Conservation (phyloP, 2,113 vertebrate species). For the Steatornis caripensis region DNA sequence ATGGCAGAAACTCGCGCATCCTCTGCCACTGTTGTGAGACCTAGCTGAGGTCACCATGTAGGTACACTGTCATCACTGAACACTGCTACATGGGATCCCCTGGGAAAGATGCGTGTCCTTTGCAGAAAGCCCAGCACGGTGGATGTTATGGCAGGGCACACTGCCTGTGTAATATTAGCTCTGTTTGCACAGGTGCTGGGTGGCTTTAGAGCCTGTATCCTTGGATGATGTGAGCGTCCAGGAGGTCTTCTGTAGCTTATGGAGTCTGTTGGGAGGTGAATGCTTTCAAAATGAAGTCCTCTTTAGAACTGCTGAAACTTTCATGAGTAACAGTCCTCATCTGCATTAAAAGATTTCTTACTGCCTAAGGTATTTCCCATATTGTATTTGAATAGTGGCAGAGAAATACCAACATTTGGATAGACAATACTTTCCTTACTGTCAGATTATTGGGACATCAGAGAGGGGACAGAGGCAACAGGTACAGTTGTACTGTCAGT, state of each 20-base stretch:
- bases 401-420: neutral
- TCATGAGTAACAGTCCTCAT: neutral
- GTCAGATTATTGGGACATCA: neutral
- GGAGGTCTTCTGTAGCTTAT: neutral
- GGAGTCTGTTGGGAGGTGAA: neutral
- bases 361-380: neutral
- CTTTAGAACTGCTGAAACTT: neutral
- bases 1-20: neutral
- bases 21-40: neutral
- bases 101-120: neutral
- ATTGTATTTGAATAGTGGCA: neutral
- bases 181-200: neutral
- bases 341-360: neutral
- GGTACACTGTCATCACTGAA: neutral
- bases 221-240: neutral
- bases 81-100: neutral
- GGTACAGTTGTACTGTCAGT: neutral
- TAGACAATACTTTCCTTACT: neutral
- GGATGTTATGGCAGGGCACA: neutral
- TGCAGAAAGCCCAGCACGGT: fast-evolving
- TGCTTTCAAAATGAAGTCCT: neutral
- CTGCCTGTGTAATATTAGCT: neutral
- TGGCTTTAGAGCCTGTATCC: neutral
- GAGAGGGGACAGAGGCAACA: neutral
- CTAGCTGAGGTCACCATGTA: neutral